These are phyloP conservation scores for Mustela nigripes DNA, from an alignment of 2,113 vertebrate species.

Conservation along the genomic window DNA sequence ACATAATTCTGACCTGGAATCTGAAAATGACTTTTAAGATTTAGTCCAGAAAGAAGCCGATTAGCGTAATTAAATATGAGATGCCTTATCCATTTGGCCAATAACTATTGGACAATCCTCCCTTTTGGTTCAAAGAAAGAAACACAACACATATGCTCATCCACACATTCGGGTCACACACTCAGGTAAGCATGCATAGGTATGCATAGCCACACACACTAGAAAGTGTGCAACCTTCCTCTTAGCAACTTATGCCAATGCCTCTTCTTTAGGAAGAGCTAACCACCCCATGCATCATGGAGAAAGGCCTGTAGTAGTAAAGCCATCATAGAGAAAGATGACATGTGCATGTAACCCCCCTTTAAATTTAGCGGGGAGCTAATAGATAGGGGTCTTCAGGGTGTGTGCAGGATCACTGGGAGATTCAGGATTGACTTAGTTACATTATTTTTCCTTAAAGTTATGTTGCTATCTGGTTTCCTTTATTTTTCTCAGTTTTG, in stretches of 20 bases:
- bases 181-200: too few species aligned
- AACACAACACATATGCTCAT: not conserved
- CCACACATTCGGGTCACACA: fast-evolving
- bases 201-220: not conserved
- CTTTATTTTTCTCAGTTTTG: not conserved
- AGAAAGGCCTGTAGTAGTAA: not conserved
- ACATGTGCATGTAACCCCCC: fast-evolving
- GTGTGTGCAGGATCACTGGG: too few species aligned
- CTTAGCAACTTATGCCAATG: not conserved
- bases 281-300: fast-evolving
- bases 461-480: not conserved
- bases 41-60: not conserved
- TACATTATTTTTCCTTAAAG: not conserved
- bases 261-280: not conserved
- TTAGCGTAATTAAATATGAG: not conserved
- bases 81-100: not conserved
- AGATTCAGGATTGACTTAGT: not conserved
- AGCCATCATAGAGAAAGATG: too few species aligned
- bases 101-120: not conserved
- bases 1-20: not conserved
- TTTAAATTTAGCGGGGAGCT: not conserved
- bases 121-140: not conserved
- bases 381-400: not conserved
- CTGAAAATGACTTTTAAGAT: not conserved
- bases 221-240: not conserved